Evolutionary conservation across 1,140 invertebrate species (phyloP).

Genomic region (Mactra quadrangularis): DNA sequence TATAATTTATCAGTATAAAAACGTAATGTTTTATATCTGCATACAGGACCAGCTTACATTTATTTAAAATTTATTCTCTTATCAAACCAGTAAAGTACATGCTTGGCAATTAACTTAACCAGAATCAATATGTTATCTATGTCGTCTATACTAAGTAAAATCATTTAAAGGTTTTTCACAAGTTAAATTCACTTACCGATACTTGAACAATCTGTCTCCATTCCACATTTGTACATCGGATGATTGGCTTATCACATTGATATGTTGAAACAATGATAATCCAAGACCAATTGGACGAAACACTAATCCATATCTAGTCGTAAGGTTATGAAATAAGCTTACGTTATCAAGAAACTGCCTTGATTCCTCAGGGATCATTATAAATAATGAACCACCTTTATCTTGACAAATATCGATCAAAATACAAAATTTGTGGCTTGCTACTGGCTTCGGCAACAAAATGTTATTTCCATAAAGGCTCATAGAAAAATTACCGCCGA

Average conservation of each 20-base stretch:
- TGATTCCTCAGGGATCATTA: conserved; percentile 47
- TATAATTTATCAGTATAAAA: too few species aligned
- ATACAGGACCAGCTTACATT: too few species aligned
- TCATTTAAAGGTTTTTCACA: too few species aligned
- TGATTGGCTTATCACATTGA: neutral
- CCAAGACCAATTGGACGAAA: conserved; percentile 33
- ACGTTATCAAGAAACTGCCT: conserved; percentile 29
- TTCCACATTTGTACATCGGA: conserved; percentile 24
- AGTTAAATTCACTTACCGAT: conserved; percentile 54
- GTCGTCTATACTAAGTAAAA: too few species aligned
- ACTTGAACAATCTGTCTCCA: conserved; percentile 32
- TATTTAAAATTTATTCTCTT: too few species aligned
- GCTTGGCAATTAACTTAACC: too few species aligned
- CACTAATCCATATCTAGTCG: neutral
- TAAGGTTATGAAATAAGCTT: neutral
- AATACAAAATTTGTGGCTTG: conserved; percentile 15
- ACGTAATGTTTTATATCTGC: too few species aligned
- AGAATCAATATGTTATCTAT: too few species aligned
- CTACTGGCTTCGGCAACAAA: neutral
- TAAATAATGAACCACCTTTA: conserved; percentile 26
- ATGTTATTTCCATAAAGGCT: conserved; percentile 31
- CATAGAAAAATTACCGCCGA: conserved; percentile 23
- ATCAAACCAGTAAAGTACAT: too few species aligned
- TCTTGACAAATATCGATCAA: conserved; percentile 52
- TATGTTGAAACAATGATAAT: conserved; percentile 25